Evolutionary conservation across 2,888 invertebrate species (phyloP), one percentile per base, ranked within the genome.

Genomic region (Mayetiola destructor): DNA sequence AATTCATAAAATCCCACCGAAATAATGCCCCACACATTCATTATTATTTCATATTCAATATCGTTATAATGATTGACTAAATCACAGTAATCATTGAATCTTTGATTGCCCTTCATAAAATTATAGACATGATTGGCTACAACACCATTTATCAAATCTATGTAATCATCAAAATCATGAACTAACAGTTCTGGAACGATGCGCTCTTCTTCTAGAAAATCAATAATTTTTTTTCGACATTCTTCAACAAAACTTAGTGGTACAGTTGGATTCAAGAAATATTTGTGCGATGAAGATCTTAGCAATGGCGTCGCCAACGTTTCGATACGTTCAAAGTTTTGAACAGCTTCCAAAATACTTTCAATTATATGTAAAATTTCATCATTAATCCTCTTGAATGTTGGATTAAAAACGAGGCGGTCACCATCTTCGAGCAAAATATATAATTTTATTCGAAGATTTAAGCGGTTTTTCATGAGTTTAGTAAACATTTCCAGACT

Each of bases 1-100:
- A 94, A 82, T 66, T 88, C 84, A 68, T 88, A 95, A 73, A 92
- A 80, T 9, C 90, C 91, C 66, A 88, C 82, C 18, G 82, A 80
- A 18, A 86, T 77, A 1, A 84, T 82, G 59, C 76, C 64, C 76
- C 75, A 63, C 64, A 74, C 62, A 74, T 63, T 73, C 64, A 55
- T 74, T 59, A 82, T 80, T 59, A 87, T 81, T 58, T 77, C 77
- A 56, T 75, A 75, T 42, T 80, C 77, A 21, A 84, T 69, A n/a
- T 76, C 71, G 42, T 81, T 78, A 63, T 81, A 86, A 61, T 78
- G 76, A 4, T 78, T 71, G 3, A 86, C 75, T 63, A 80, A 75
- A 1, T 69, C 73, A 40, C 78, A 77, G 64, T 77, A 85, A 57
- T 81, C 78, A 23, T 84, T 79, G 59, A 88, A 84, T 0, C 77